Conservation (phyloP, 1,140 invertebrate genomes). For the Cherax destructor region DNA sequence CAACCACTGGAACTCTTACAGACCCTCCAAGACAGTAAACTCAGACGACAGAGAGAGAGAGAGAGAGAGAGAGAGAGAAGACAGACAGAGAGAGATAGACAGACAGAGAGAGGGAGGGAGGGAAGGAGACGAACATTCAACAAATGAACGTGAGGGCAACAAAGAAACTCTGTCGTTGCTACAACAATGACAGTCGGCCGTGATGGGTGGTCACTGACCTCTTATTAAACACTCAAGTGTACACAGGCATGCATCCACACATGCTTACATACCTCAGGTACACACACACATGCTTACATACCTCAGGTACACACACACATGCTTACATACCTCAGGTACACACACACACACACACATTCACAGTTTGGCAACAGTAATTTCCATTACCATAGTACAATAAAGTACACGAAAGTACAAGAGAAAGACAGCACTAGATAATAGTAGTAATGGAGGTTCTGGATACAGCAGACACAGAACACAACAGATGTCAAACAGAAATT, state of each 20-base stretch:
- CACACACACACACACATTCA: slow-evolving; percentile 1
- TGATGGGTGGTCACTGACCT: not conserved
- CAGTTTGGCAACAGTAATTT: not conserved
- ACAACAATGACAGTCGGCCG: not conserved
- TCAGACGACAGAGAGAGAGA: not conserved
- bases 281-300: not conserved
- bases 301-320: slow-evolving; percentile 2
- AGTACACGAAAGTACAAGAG: too few relatives aligned
- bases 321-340: slow-evolving; percentile 3
- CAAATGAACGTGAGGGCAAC: not conserved
- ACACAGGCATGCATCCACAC: slow-evolving; percentile 5
- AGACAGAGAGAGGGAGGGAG: not conserved
- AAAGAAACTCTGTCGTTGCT: not conserved
- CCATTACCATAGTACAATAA: too few relatives aligned
- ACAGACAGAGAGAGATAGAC: not conserved
- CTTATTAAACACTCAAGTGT: not conserved
- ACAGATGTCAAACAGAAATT: too few relatives aligned
- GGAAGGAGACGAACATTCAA: not conserved
- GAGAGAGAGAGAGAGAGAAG: slow-evolving; percentile 22
- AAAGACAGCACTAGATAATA: too few relatives aligned
- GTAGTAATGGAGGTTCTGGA: too few relatives aligned
- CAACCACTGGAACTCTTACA: too few relatives aligned
- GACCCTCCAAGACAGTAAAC: too few relatives aligned
- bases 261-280: not conserved
- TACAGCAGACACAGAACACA: too few relatives aligned